phyloP scores from a whole-genome alignment of 2,888 invertebrate species.

The Dexiosoma caninum region DNA sequence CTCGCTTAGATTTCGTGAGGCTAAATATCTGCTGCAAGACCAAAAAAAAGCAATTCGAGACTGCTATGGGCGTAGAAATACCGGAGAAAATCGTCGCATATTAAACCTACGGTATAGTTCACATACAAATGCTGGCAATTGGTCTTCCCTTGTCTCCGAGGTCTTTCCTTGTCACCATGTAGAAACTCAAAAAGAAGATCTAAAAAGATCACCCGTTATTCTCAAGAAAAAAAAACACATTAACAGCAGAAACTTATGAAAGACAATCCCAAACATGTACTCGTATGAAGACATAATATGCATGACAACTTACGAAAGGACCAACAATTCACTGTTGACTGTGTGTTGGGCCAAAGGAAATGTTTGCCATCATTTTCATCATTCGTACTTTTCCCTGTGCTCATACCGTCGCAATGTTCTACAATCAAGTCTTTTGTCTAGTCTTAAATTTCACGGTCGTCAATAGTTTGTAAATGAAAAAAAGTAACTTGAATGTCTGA shows the following conservation, averaged over 20 bases:
- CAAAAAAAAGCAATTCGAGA: too few relatives aligned
- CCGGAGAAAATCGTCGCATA: too few relatives aligned
- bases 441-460: constrained; percentile 60
- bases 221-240: background rate
- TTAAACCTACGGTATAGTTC: too few relatives aligned
- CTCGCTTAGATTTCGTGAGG: too few relatives aligned
- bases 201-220: too few relatives aligned
- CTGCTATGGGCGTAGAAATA: too few relatives aligned
- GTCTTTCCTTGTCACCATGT: too few relatives aligned
- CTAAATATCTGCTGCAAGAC: too few relatives aligned
- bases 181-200: too few relatives aligned
- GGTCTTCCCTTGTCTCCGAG: too few relatives aligned
- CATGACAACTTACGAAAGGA: constrained; percentile 42
- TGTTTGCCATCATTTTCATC: constrained; percentile 25
- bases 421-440: constrained; percentile 52
- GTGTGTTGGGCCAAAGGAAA: background rate
- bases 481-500: constrained; percentile 36
- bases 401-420: constrained; percentile 22
- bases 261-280: constrained; percentile 17
- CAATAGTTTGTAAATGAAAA: constrained; percentile 51
- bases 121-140: too few relatives aligned
- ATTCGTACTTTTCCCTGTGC: constrained; percentile 35
- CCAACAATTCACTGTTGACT: background rate
- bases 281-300: constrained; percentile 26
- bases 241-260: background rate